Percentiles rank a stretch among this genome's conserved stretches.
phyloP scores from a whole-genome alignment of 2,888 invertebrate genomes.

The Melanostoma scalare region DNA sequence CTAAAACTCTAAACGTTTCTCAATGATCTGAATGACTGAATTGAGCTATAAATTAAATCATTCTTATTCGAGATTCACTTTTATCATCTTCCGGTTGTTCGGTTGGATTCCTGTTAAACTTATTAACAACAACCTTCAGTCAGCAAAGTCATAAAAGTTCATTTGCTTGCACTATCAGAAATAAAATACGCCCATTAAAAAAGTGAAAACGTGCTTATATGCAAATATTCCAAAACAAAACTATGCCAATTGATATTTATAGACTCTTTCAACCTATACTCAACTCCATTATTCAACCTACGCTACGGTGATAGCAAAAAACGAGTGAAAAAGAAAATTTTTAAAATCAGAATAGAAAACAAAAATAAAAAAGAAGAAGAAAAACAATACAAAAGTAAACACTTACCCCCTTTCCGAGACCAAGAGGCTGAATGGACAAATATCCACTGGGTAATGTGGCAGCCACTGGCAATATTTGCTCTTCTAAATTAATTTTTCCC shows the following conservation, averaged over 20 bases:
- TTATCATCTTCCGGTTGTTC: too few species aligned
- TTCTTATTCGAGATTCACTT: too few species aligned
- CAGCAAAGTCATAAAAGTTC: too few species aligned
- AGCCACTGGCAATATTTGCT: conserved; percentile 92
- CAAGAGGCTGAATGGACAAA: conserved; percentile 93
- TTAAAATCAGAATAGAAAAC: conserved; percentile 37
- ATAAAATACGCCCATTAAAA: conserved; percentile 9
- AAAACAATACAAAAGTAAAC: conserved; percentile 39
- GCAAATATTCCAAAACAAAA: conserved; percentile 18
- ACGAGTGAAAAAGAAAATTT: not conserved
- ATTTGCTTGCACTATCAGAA: too few species aligned
- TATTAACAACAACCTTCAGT: too few species aligned
- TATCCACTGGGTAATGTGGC: conserved; percentile 94
- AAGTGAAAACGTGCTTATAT: conserved; percentile 15
- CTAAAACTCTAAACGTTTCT: too few species aligned
- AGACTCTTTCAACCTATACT: not conserved
- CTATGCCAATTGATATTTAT: conserved; percentile 46
- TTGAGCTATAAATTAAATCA: too few species aligned
- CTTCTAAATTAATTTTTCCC: conserved; percentile 92
- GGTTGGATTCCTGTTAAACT: too few species aligned
- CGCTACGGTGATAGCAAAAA: not conserved
- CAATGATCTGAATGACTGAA: too few species aligned
- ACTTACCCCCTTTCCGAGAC: conserved; percentile 94
- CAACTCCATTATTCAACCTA: not conserved
- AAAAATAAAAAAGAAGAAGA: conserved; percentile 16